Evolutionary conservation across 2,113 vertebrate genomes (phyloP), one percentile per base, ranked within the genome.

Genomic region (Cranoglanis bouderius): DNA sequence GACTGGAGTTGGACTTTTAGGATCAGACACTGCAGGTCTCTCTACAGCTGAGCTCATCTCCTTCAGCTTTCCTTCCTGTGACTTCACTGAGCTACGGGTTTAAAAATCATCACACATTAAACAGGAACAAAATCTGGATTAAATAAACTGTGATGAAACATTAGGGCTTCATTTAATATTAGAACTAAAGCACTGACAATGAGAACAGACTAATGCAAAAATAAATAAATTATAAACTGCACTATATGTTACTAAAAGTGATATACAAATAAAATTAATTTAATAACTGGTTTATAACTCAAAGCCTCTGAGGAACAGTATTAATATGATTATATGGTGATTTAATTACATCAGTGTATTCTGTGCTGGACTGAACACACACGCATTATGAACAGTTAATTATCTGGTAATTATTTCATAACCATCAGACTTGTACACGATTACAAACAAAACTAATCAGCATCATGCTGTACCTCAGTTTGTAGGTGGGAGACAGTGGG

Each of bases 51-150:
- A 67, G 19, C 26, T 46, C 40, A 6, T 88, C 88, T 92, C 91
- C 82, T 88, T 92, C 82, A 85, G 88, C 86, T 92, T 87, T 46
- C 80, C 90, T 65, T 89, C 90, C 29, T 67, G 84, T 53, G 74
- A 84, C 88, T 90, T 90, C 74, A 89, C 10, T 1, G 55, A 51
- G 67, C 86, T 90, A 19, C 43, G 7, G 40, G 4, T 75, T 83
- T 32, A 65, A 43, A 65, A 61, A 65, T 24, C 74, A 89, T n/a
- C 8, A 77, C 0, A 82, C 3, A 61, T 59, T 0, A 77, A 78
- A 7, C 5, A 57, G 14, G 13, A n/a, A 26, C 1, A 85, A 55
- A 12, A 35, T 40, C 57, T 46, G 55, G 29, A 35, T 35, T 16
- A 21, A 55, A n/a, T 49, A 78, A 6, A 10, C 12, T 32, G 1